phyloP scores from a whole-genome alignment of 92 coral and sea anemone genomes.

The Plumapathes pennacea region DNA sequence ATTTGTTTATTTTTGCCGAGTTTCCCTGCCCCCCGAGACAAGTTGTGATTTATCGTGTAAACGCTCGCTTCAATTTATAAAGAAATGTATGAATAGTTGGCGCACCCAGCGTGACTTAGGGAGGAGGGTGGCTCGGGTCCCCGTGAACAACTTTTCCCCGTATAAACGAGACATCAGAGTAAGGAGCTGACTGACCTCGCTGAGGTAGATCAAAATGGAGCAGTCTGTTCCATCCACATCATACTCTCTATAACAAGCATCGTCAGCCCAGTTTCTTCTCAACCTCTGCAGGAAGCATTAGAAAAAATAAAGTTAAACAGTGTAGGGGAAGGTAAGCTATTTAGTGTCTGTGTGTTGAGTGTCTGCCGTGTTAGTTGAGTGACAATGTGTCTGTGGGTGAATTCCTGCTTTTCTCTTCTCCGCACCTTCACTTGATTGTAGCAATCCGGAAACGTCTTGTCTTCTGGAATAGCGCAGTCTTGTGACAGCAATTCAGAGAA shows the following conservation, averaged over 20 bases:
- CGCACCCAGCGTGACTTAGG: too few relatives aligned
- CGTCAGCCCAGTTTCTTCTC: constrained; percentile 59
- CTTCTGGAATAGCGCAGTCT: constrained; percentile 57
- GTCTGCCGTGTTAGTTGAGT: neutral
- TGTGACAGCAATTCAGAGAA: neutral
- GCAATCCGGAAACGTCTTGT: constrained; percentile 69
- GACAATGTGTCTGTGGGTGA: neutral
- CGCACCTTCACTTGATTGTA: constrained; percentile 53
- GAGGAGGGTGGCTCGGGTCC: too few relatives aligned
- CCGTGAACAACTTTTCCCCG: too few relatives aligned
- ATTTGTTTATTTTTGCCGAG: too few relatives aligned
- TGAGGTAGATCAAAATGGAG: constrained; percentile 75
- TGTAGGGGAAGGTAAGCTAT: too few relatives aligned
- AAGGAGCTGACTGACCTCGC: constrained; percentile 75
- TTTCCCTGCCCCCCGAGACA: too few relatives aligned
- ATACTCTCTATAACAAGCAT: constrained; percentile 60
- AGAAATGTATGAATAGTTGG: too few relatives aligned
- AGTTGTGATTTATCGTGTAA: too few relatives aligned
- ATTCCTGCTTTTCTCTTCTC: neutral
- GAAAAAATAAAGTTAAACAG: too few relatives aligned
- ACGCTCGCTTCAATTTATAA: too few relatives aligned
- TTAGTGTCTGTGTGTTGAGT: neutral
- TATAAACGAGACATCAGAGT: too few relatives aligned
- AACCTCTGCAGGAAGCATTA: constrained; percentile 40
- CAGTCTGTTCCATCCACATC: constrained; percentile 71